These are phyloP conservation scores for Tenebrosternarchus preto DNA, from an alignment of 2,113 vertebrate genomes.

Conservation along the genomic window DNA sequence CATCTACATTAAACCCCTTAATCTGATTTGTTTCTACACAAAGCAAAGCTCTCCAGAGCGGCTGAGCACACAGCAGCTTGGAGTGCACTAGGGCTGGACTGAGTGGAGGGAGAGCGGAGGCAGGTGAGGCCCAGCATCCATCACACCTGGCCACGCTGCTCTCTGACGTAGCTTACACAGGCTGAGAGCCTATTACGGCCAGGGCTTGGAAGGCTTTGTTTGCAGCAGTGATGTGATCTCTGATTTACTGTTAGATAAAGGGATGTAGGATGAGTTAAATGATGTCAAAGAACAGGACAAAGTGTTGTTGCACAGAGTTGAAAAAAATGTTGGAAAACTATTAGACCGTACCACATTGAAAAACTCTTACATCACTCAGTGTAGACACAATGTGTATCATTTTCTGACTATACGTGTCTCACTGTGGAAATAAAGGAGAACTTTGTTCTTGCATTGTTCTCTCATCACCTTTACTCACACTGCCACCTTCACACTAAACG, in stretches of 20 bases:
- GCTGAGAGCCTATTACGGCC: constrained; percentile 1
- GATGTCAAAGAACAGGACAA: background rate
- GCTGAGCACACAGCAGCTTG: constrained; percentile 38
- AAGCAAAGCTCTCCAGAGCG: constrained; percentile 36
- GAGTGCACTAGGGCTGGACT: constrained; percentile 24
- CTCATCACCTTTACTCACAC: constrained; percentile 18
- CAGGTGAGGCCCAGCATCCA: constrained; percentile 35
- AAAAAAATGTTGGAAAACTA: background rate
- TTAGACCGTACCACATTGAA: background rate
- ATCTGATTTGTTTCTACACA: constrained; percentile 41
- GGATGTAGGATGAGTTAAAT: background rate
- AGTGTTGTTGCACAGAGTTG: background rate
- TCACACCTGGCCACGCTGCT: background rate
- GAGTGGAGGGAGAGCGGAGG: no score
- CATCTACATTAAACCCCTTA: constrained; percentile 33
- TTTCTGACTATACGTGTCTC: constrained; percentile 48
- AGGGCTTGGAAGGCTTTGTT: constrained; percentile 14
- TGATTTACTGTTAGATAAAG: constrained; percentile 13
- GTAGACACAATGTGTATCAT: constrained; percentile 27
- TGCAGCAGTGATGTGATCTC: constrained; percentile 3
- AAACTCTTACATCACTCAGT: constrained; percentile 7
- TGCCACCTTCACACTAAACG: background rate
- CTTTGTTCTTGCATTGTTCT: constrained; percentile 22
- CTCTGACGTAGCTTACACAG: constrained; percentile 22
- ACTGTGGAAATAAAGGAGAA: constrained; percentile 16